These are phyloP conservation scores for Aphidius ervi DNA, from an alignment of 1,140 invertebrate genomes.

Conservation along the genomic window DNA sequence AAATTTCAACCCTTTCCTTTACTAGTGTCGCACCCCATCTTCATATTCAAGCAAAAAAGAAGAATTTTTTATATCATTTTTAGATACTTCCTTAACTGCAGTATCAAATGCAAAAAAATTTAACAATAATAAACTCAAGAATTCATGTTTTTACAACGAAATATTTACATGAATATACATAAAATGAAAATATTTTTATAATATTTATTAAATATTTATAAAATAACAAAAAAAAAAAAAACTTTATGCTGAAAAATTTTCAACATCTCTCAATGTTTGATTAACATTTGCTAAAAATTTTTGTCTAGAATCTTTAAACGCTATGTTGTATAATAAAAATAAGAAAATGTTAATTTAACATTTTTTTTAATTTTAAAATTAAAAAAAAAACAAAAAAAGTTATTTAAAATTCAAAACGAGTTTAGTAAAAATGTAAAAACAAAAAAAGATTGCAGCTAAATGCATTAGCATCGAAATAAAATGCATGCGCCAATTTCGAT, in stretches of 20 bases:
- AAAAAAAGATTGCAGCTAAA: no score
- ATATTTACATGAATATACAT: neutral
- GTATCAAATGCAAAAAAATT: neutral
- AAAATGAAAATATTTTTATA: no score
- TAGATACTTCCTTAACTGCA: slow-evolving; percentile 9
- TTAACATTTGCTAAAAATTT: no score
- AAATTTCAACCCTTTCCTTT: neutral
- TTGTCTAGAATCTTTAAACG: no score
- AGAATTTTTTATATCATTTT: neutral
- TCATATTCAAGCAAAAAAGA: neutral
- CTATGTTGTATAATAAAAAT: no score
- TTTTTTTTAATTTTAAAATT: no score
- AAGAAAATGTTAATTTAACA: no score
- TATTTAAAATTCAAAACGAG: neutral
- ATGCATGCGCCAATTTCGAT: neutral
- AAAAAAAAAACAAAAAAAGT: neutral
- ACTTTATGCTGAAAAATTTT: neutral
- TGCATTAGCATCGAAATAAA: no score
- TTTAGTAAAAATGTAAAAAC: no score
- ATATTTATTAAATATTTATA: neutral
- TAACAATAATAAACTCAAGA: no score
- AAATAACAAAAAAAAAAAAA: neutral
- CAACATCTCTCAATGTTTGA: no score
- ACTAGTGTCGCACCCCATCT: neutral
- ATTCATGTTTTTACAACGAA: neutral